phyloP scores from a whole-genome alignment of 2,113 vertebrate genomes.

The Neomonachus schauinslandi region DNA sequence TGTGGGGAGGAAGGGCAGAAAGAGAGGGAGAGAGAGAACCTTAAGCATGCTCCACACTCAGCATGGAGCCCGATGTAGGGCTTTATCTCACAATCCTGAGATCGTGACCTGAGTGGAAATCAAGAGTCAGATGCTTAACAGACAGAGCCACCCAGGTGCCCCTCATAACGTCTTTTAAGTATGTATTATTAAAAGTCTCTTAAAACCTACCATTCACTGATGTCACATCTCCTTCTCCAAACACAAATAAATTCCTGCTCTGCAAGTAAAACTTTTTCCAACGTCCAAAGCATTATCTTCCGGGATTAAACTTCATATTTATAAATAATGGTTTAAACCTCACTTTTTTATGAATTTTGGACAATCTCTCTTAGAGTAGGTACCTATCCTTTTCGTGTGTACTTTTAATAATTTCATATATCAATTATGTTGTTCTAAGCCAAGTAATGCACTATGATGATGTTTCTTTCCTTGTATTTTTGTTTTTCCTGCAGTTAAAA shows the following conservation, averaged over 20 bases:
- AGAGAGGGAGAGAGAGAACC: background rate
- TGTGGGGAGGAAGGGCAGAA: background rate
- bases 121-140: background rate
- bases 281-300: background rate
- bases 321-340: background rate
- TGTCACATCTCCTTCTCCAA: background rate
- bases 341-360: background rate
- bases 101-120: background rate
- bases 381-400: background rate
- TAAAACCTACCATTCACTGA: background rate
- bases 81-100: background rate
- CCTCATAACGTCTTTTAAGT: background rate
- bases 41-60: background rate
- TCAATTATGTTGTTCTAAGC: background rate
- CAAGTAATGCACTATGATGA: background rate
- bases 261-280: background rate
- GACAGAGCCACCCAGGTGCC: background rate
- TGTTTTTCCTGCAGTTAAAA: background rate
- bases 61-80: background rate
- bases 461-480: background rate
- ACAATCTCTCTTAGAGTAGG: background rate
- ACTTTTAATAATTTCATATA: background rate
- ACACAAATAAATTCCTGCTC: background rate
- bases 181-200: background rate
- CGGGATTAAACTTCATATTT: background rate